Evolutionary conservation across 2,888 invertebrate genomes (phyloP), one percentile per base, ranked within the genome.

Genomic region (Pachliopta kotzebuea): DNA sequence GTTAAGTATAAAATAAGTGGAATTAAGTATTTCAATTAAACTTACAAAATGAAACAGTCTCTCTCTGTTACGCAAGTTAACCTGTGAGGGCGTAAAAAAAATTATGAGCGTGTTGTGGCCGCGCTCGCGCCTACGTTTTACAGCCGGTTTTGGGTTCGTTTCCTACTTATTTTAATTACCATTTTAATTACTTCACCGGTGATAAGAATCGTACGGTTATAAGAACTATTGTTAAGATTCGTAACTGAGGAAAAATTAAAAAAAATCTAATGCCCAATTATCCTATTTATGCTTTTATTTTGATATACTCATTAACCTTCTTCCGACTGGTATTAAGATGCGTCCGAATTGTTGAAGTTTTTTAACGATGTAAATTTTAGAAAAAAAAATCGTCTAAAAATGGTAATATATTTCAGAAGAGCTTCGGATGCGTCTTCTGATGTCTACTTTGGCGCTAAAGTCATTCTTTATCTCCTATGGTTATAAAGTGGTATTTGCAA

Each of bases 161-260:
- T 86, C 85, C 86, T 85, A 84, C 84, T 82, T 84, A 83, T 84
- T 84, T 85, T 86, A 89, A 89, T 90, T 86, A 85, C 77, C 81
- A 81, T 85, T 84, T 84, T 85, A 85, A 88, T 86, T 86, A 77
- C 79, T 80, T 78, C 80, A 80, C 77, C 72, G 75, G 79, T 74
- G 83, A 87, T 87, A 83, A 85, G 76, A 71, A 86, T 86, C 82
- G 67, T 70, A 75, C 65, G 65, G 65, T 65, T 65, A 75, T 74
- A 58, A 79, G 76, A 68, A 79, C 81, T 79, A 86, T 86, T 87
- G 85, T 86, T 82, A 70, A 70, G 75, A 81, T 77, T 78, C 76
- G 71, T 77, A 76, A 76, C 73, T 77, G 75, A 68, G 74, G 75
- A 74, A 78, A 45, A n/a, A 37, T 31, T 31, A 42, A 45, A 45